phyloP scores from a whole-genome alignment of 2,797 vertebrate genomes.

The Varecia variegata region DNA sequence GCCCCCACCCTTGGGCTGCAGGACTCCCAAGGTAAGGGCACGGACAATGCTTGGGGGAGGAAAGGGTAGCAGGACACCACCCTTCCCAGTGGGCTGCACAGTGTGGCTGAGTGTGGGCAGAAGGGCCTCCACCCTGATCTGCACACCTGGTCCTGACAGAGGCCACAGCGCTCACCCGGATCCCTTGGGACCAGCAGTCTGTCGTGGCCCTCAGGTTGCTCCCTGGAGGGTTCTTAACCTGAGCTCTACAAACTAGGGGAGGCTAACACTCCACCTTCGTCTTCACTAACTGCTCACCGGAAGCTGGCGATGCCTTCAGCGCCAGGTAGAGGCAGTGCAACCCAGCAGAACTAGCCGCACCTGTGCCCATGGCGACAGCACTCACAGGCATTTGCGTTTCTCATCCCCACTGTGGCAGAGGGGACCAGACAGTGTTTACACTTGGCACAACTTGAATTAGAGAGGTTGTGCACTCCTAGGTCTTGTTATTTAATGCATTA shows the following conservation, averaged over 20 bases:
- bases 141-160: rapidly evolving
- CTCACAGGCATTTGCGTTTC: neutral
- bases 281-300: neutral
- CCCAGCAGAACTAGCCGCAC: no score
- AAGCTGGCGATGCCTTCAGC: neutral
- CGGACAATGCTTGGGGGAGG: neutral
- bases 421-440: neutral
- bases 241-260: neutral
- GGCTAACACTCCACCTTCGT: neutral
- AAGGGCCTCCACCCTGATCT: neutral
- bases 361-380: rapidly evolving
- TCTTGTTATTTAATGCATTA: neutral
- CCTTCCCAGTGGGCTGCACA: rapidly evolving
- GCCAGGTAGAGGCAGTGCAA: neutral
- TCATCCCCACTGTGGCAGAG: neutral
- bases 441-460: neutral
- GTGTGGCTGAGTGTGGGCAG: neutral
- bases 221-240: neutral
- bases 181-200: neutral
- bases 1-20: neutral
- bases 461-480: neutral
- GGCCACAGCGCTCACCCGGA: neutral
- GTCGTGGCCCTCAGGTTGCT: neutral
- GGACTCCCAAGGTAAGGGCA: neutral
- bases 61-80: neutral